These are phyloP conservation scores for Cerastis rubricosa DNA, from an alignment of 2,888 invertebrate genomes.

Conservation along the genomic window DNA sequence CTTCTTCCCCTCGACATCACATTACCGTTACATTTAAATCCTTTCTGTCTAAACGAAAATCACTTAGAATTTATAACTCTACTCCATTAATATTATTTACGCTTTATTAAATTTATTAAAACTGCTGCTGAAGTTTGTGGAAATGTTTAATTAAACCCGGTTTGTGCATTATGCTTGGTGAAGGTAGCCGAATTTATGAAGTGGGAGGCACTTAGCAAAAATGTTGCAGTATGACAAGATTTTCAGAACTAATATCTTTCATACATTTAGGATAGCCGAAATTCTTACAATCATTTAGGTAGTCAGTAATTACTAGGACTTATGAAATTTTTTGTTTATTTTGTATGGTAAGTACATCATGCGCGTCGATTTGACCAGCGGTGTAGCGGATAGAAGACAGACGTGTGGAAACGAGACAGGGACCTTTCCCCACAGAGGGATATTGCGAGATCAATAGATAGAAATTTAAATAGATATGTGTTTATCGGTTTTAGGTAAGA, in stretches of 20 bases:
- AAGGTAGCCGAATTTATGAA: conserved; percentile 7
- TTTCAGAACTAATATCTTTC: not conserved
- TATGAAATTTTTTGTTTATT: not conserved
- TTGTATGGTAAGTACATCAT: too few species aligned
- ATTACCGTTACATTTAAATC: conserved; percentile 61
- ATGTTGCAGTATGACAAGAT: not conserved
- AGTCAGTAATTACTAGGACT: not conserved
- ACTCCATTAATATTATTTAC: conserved; percentile 75
- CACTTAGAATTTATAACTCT: conserved; percentile 66
- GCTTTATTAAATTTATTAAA: conserved; percentile 78
- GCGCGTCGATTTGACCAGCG: too few species aligned
- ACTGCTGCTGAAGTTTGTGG: conserved; percentile 71
- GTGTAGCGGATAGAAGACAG: too few species aligned
- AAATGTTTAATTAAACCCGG: conserved; percentile 78
- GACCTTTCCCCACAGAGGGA: too few species aligned
- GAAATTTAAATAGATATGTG: too few species aligned
- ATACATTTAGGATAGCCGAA: not conserved
- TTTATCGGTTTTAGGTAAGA: not conserved
- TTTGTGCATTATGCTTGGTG: conserved; percentile 32
- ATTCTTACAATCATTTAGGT: not conserved
- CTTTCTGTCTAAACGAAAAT: conserved; percentile 65
- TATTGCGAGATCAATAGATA: too few species aligned
- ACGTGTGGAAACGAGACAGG: not conserved
- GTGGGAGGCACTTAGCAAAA: not conserved
- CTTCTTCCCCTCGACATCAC: conserved; percentile 33